Evolutionary conservation across 1,140 invertebrate species (phyloP).

Genomic region (Batillaria attramentaria): DNA sequence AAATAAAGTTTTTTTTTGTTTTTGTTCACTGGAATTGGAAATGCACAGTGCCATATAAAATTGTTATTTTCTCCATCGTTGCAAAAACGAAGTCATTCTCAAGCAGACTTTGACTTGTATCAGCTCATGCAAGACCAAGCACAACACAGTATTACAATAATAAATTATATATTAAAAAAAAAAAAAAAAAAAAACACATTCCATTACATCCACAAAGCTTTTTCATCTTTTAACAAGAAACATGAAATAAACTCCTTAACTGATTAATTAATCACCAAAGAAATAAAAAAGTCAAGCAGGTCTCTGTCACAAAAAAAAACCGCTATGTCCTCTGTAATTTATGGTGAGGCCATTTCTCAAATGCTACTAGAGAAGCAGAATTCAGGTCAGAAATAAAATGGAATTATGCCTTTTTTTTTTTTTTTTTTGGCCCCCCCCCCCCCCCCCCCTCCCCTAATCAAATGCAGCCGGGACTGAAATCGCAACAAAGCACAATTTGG

Average conservation of each 20-base stretch:
- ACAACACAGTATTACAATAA: no score
- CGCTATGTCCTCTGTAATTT: no score
- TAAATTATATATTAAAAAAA: neutral
- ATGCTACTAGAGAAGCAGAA: neutral
- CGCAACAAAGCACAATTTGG: neutral
- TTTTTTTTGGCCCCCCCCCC: neutral
- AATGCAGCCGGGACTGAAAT: neutral
- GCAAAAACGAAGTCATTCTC: slow-evolving; percentile 13
- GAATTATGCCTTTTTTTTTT: neutral
- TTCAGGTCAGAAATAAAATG: neutral
- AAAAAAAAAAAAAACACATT: slow-evolving; percentile 2
- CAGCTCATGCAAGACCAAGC: slow-evolving; percentile 5
- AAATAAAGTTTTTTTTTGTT: no score
- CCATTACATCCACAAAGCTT: slow-evolving; percentile 14
- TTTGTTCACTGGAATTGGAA: no score
- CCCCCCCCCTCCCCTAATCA: no score
- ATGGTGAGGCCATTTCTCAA: no score
- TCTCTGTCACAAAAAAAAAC: no score
- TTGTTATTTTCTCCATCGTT: no score
- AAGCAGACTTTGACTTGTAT: neutral
- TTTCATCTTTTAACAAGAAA: neutral
- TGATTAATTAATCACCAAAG: no score
- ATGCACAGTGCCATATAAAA: no score
- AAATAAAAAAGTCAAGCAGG: no score
- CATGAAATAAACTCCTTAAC: neutral